Base-by-base conservation (phyloP, 2,113 vertebrate genomes). In the Ammodytes dubius region DNA sequence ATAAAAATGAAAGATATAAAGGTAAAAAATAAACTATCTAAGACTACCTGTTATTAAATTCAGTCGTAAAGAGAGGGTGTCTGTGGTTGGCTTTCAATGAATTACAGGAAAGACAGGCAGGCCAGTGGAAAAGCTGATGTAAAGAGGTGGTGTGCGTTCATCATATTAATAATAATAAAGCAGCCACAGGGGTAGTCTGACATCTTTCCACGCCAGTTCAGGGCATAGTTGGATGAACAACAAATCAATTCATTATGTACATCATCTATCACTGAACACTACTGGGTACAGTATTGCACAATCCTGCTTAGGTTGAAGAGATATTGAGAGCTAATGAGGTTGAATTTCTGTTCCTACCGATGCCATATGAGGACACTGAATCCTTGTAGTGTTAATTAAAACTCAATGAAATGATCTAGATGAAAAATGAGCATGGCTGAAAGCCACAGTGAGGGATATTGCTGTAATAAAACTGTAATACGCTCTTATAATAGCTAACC, bases 341-440 rank as follows among this genome's bases (percentile, higher is more conserved):
- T 91, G 87, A 89, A 89, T 92, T 87, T 92, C 83, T 91, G 89
- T 91, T 92, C 83, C 81, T 43, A 93, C 91, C 91, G 82, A 90
- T 92, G 88, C 83, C 93, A 91, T 91, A 70, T 85, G 90, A 93
- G 92, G 90, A 93, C 92, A 92, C 87, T 52, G 81, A 93, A 89
- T 93, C 88, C 91, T 90, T 88, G 88, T 94, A 90, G 91, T 93
- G 91, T 90, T 91, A 93, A 93, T 94, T 92, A 93, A 93, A 93
- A 92, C 88, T 90, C 89, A 87, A 90, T 86, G 83, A 89, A 89
- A 89, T 83, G 84, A 92, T 87, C 80, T 91, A 88, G 89, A 90
- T 83, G 92, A 88, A 89, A 90, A 87, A 89, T 88, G 72, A 63
- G 89, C 88, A 91, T 88, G 87, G 90, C 88, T 91, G 75, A 92